These are phyloP conservation scores for Drosophila setosimentum DNA, from an alignment of 2,888 invertebrate species.

Conservation along the genomic window DNA sequence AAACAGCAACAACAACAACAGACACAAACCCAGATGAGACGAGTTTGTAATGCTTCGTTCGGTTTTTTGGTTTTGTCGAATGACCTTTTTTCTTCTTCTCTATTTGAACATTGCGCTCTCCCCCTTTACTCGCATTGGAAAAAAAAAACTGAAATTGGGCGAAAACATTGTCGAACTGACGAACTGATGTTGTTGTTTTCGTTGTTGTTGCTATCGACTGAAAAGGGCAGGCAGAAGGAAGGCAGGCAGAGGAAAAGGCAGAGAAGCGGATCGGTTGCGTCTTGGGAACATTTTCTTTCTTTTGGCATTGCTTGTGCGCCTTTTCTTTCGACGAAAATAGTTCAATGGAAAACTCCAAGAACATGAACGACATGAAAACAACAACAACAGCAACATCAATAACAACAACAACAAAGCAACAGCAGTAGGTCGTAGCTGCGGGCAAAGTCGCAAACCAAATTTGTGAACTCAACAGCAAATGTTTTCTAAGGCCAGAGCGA, in stretches of 20 bases:
- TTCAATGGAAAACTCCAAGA: constrained; percentile 75
- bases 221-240: constrained; percentile 35
- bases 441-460: constrained; percentile 48
- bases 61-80: constrained; percentile 37
- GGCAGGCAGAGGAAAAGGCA: constrained; percentile 31
- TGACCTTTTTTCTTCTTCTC: constrained; percentile 67
- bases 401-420: constrained; percentile 28
- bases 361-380: constrained; percentile 21
- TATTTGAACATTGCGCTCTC: constrained; percentile 24
- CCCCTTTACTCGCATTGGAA: constrained; percentile 19
- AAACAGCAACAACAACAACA: constrained; percentile 18
- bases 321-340: constrained; percentile 68
- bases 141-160: constrained; percentile 56
- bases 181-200: constrained; percentile 22
- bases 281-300: constrained; percentile 60
- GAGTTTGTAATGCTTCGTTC: constrained; percentile 65
- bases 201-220: constrained; percentile 13
- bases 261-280: constrained; percentile 49
- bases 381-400: constrained; percentile 19
- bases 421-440: constrained; percentile 53
- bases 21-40: constrained; percentile 42
- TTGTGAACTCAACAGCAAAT: constrained; percentile 44
- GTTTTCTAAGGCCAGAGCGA: constrained; percentile 43
- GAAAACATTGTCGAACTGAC: constrained; percentile 63
- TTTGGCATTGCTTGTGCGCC: constrained; percentile 24